Evolutionary conservation across 1,140 invertebrate species (phyloP), one percentile per base, ranked within the genome.

Genomic region (Bilobella aurantiaca): DNA sequence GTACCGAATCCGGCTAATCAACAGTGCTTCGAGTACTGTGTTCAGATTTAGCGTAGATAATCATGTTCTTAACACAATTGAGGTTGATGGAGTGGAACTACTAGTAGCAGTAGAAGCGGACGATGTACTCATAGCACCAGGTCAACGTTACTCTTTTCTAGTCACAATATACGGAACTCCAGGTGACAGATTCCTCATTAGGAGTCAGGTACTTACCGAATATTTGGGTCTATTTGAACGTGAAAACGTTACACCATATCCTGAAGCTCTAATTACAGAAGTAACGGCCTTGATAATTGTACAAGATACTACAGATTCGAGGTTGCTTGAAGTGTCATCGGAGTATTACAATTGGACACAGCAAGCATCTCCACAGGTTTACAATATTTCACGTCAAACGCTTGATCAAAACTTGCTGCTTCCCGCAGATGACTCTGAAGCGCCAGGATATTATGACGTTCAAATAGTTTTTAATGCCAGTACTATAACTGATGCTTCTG

Each of bases 1-100:
- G 12, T 69, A 69, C 42, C 37, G 68, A 32, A 47, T 69, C n/a
- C 32, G 68, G 3, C 29, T 69, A 32, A 69, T 69, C 46, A 69
- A 66, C 30, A 56, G 46, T 3, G 23, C 27, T 23, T 31, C 64
- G 1, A n/a, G 49, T 1, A 27, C 59, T 16, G 21, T 28, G 1
- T 69, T 63, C 29, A 63, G 56, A 28, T 69, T 69, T 31, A 65
- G 59, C n/a, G 66, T 69, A 31, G 64, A 69, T 12, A 46, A 58
- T 1, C 68, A 69, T 29, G 31, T 25, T 1, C 27, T 69, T 29
- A 31, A 65, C 30, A 37, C 58, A 8, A 66, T 69, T 32, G 68
- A 69, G 31, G 68, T 69, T 0, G 68, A 69, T 21, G 68, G 64
- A 1, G 27, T 63, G 1, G 25, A 58, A 25, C 32, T 56, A 0